Evolutionary conservation across 2,888 invertebrate species (phyloP).

Genomic region (Drosophila pseudotalamancana): DNA sequence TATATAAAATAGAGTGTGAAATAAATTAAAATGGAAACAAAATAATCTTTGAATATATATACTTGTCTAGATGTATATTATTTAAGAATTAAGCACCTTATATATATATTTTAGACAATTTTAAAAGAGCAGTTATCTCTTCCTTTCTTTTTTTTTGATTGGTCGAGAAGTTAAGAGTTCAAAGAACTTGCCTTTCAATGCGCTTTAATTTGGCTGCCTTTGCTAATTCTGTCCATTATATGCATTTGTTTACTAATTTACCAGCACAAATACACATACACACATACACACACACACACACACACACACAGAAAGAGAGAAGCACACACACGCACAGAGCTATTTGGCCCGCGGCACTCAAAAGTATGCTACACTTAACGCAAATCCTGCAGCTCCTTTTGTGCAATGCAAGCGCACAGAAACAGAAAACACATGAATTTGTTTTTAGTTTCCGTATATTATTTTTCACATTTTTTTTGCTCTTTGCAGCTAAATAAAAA

Average conservation of each 20-base stretch:
- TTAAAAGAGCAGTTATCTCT: not conserved
- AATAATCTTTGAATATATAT: too few relatives aligned
- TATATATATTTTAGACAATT: not conserved
- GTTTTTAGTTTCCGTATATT: conserved; percentile 38
- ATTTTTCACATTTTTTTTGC: conserved; percentile 4
- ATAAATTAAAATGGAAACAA: too few relatives aligned
- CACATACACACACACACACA: not conserved
- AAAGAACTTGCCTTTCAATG: conserved; percentile 16
- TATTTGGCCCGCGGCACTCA: conserved; percentile 19
- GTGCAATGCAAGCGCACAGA: conserved; percentile 28
- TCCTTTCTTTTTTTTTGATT: too few relatives aligned
- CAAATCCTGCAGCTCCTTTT: conserved; percentile 46
- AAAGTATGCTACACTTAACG: conserved; percentile 55
- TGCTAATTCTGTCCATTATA: conserved; percentile 38
- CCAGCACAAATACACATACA: conserved; percentile 9
- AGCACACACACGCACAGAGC: not conserved
- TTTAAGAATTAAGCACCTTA: too few relatives aligned
- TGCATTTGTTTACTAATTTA: conserved; percentile 57
- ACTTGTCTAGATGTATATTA: too few relatives aligned
- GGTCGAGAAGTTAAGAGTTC: conserved; percentile 12
- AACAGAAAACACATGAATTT: conserved; percentile 58
- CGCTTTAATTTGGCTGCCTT: conserved; percentile 25
- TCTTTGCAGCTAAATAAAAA: conserved; percentile 41
- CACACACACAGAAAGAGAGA: too few relatives aligned
- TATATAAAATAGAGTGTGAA: too few relatives aligned